Base-by-base conservation (phyloP, 2,797 vertebrate species). In the Pseudochaenichthys georgianus region DNA sequence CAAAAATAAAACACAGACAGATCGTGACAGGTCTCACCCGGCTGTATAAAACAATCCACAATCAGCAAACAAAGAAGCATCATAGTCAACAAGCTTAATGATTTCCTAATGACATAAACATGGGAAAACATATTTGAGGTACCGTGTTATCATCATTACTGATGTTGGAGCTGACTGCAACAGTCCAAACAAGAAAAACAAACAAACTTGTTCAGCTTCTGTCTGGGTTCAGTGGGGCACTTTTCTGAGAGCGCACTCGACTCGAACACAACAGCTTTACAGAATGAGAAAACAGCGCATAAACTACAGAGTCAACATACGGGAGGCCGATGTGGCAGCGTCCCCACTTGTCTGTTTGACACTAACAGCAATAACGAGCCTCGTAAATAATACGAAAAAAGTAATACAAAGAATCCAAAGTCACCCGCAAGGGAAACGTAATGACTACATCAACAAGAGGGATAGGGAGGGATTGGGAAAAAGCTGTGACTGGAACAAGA, bases 141-240 rank as follows among this genome's bases (percentile, higher is more conserved):
- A 16, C 8, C 12, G 23, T 34, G 45, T 58, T 64, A 48, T 64
- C 59, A 64, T 46, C 43, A 53, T 51, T 21, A 34, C 58, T 67
- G 54, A 74, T 59, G 17, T 43, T 34, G 53, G 21, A 62, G 53
- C 50, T 62, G 12, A 28, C 1, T 4, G 47, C 43, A 80, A 73
- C 70, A 64, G 57, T 58, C 43, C 64, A 75, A 82, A 69, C 38
- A 45, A 17, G 19, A 73, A 54, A 71, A 71, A 64, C 52, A 73
- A 79, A 61, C 46, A 15, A 53, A 45, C 47, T 16, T 41, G 4
- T 51, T 80, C 67, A 54, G 57, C 74, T 54, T 47, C 52, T 31
- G 78, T 85, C 60, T 60, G 28, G 19, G 60, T 72, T 80, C 70
- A 75, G 65, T 64, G 73, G 34, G 54, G 78, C 70, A 81, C 86